phyloP scores from a whole-genome alignment of 2,113 vertebrate genomes.

The Pelvicachromis taeniatus region DNA sequence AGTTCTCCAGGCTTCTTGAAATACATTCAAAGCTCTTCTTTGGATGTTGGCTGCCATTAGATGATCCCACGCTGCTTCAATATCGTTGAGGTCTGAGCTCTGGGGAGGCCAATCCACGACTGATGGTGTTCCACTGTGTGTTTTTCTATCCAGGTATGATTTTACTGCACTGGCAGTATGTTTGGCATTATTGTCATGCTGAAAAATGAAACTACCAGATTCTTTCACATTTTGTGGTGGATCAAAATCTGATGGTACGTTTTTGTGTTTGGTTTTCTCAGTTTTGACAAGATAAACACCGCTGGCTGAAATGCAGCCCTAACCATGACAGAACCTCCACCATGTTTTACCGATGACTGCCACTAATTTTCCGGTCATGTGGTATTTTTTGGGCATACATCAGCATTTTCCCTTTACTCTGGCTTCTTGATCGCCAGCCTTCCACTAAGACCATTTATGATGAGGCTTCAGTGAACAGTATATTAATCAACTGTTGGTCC shows the following conservation, averaged over 20 bases:
- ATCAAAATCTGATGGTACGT: background rate
- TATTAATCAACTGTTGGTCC: background rate
- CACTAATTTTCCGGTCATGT: background rate
- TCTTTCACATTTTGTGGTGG: background rate
- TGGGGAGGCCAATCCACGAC: background rate
- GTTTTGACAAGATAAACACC: background rate
- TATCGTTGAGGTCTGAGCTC: background rate
- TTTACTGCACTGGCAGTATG: background rate
- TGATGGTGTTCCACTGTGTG: background rate
- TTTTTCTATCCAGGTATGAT: background rate
- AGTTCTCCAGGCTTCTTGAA: background rate
- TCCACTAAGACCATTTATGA: background rate
- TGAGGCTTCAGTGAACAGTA: background rate
- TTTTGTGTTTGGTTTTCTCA: background rate
- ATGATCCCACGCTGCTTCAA: background rate
- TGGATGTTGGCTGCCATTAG: background rate
- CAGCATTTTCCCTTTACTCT: background rate
- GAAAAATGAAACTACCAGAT: background rate
- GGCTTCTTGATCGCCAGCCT: background rate
- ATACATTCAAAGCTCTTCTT: accelerated
- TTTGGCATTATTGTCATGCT: background rate
- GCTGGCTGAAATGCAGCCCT: too few relatives aligned
- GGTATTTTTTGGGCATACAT: background rate
- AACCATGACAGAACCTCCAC: too few relatives aligned
- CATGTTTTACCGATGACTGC: accelerated